phyloP scores from a whole-genome alignment of 2,113 vertebrate species.

The Ovis aries region DNA sequence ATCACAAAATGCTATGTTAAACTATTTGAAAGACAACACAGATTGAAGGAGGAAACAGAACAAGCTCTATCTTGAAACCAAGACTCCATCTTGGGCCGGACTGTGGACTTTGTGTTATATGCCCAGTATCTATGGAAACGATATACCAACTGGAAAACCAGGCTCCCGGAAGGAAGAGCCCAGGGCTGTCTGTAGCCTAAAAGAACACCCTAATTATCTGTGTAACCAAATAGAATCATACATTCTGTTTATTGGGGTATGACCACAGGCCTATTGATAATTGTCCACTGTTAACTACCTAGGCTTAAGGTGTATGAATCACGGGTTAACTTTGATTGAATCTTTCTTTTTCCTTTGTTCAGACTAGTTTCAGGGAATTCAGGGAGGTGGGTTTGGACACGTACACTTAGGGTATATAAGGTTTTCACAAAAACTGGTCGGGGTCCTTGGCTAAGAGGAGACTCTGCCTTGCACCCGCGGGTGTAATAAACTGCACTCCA shows the following conservation, averaged over 20 bases:
- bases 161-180: background rate
- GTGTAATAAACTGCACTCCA: background rate
- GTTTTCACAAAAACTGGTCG: background rate
- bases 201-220: background rate
- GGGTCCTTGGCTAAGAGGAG: background rate
- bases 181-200: background rate
- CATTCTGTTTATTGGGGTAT: background rate
- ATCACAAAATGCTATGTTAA: background rate
- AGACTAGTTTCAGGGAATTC: background rate
- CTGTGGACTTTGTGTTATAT: background rate
- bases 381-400: background rate
- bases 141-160: background rate
- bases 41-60: background rate
- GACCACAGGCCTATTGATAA: background rate
- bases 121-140: background rate
- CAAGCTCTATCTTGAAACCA: background rate
- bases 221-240: background rate
- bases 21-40: background rate
- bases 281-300: background rate
- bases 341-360: background rate
- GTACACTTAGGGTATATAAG: background rate
- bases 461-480: fast-evolving
- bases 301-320: background rate
- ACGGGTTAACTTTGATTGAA: background rate
- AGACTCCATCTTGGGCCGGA: background rate